Evolutionary conservation across 2,797 vertebrate species (phyloP).

Genomic region (Rhynchotus rufescens): DNA sequence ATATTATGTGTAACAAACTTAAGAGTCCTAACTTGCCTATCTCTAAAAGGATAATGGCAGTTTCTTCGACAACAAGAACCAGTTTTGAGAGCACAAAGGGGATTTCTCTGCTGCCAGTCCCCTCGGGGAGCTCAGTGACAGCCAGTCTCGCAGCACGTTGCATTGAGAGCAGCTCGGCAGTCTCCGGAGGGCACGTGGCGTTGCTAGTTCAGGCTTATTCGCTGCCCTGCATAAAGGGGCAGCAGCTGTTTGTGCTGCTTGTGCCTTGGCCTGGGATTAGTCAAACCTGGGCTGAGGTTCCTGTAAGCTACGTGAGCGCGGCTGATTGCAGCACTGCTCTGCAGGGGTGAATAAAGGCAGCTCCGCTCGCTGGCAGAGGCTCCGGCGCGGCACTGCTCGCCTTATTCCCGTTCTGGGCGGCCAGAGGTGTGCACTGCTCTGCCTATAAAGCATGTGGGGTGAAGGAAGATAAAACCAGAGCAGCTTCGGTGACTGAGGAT

Average conservation of each 20-base stretch:
- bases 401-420: background rate
- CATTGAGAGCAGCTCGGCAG: background rate
- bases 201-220: fast-evolving
- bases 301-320: background rate
- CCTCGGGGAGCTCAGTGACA: fast-evolving
- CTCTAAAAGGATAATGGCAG: background rate
- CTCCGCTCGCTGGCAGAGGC: background rate
- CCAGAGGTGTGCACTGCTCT: background rate
- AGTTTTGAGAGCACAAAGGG: background rate
- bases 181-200: background rate
- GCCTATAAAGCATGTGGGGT: background rate
- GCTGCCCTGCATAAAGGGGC: background rate
- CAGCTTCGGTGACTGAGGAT: background rate
- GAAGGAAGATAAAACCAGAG: background rate
- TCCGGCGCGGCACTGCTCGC: background rate
- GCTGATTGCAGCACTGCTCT: fast-evolving
- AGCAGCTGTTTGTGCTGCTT: fast-evolving
- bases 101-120: background rate
- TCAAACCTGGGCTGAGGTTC: fast-evolving
- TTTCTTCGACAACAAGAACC: background rate
- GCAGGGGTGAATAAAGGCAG: background rate
- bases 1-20: background rate
- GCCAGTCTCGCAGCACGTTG: background rate
- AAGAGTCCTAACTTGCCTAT: background rate
- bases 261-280: background rate